Base-by-base conservation (phyloP, 2,113 vertebrate species). In the Rissa tridactyla region DNA sequence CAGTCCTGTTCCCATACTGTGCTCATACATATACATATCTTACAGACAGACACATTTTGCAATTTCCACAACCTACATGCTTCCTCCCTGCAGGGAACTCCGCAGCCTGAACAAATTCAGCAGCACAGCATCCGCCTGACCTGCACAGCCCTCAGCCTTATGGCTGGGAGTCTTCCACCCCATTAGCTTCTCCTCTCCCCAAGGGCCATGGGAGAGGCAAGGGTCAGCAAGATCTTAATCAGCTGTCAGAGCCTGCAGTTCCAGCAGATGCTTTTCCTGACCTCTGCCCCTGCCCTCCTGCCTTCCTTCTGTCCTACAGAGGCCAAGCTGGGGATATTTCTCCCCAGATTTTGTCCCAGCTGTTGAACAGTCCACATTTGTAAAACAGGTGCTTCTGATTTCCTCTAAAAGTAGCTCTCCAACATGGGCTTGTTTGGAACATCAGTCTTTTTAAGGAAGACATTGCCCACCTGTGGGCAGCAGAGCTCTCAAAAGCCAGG, bases 41-140 rank as follows among this genome's bases (percentile, higher is more conserved):
- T 3, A 10, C 4, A 2, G 30, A 27, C 58, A 58, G 36, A 16
- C 32, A 16, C 15, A 12, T 14, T 30, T 64, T 3, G 1, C 42
- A 11, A 0, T 4, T 47, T 75, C 72, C 2, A 1, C 36, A 81
- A 49, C 71, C 19, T 3, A 1, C 11, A 9, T 4, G 16, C 34
- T 25, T 14, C 20, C 11, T 27, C 20, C 17, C 40, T 9, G 18
- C 71, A 11, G 77, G 61, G 40, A 76, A 15, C 65, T n/a, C 25
- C 1, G 3, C 64, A 49, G 38, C 23, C 72, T 55, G 54, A 32
- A 26, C 85, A 34, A 34, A 47, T 2, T 6, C 62, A 36, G 81
- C 69, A 36, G 60, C 42, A 14, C 25, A 27, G 32, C 46, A 19
- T 12, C 29, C 5, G 2, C 72, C 72, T 57, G 79, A 46, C 46